Evolutionary conservation across 1,140 invertebrate species (phyloP), one percentile per base, ranked within the genome.

Genomic region (Paralvinella palmiformis): DNA sequence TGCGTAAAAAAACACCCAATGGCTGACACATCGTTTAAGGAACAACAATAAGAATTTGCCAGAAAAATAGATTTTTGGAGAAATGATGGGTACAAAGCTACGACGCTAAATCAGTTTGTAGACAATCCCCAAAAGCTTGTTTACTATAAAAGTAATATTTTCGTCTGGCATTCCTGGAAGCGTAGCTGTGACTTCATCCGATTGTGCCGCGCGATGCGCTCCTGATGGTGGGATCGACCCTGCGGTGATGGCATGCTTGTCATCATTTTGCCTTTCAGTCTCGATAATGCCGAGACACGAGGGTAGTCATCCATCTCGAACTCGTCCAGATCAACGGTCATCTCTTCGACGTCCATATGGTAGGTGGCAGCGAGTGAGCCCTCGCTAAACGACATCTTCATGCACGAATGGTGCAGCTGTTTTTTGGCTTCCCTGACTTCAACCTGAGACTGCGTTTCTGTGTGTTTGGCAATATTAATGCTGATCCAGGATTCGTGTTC

Each of bases 331-430:
- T 35, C 58, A 20, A 41, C 35, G 10, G 22, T 17, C 33, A 2
- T 27, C 3, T 29, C 41, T 7, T 22, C 44, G 24, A 22, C 33
- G n/a, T 7, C 10, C 7, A n/a, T 53, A 22, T 27, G 58, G 58
- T n/a, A 60, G 7, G 37, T 13, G 22, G n/a, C 41, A 33, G 58
- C 22, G 3, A 60, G 20, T 32, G 58, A 60, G 17, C 58, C 58
- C 41, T 60, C 58, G 36, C 58, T 60, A 24, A 60, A 45, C 7
- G 58, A 60, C 58, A 45, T 60, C 41, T 60, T 60, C 58, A 60
- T 60, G 35, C 35, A 27, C 0, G 58, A 36, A 3, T 60, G 58
- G 35, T n/a, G 37, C 41, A 60, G 33, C 27, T 36, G 29, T 32
- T 31, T 20, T 31, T 29, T 22, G 15, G 37, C 37, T n/a, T 10